phyloP scores from a whole-genome alignment of 1,140 invertebrate species.

The Daktulosphaira vitifoliae region DNA sequence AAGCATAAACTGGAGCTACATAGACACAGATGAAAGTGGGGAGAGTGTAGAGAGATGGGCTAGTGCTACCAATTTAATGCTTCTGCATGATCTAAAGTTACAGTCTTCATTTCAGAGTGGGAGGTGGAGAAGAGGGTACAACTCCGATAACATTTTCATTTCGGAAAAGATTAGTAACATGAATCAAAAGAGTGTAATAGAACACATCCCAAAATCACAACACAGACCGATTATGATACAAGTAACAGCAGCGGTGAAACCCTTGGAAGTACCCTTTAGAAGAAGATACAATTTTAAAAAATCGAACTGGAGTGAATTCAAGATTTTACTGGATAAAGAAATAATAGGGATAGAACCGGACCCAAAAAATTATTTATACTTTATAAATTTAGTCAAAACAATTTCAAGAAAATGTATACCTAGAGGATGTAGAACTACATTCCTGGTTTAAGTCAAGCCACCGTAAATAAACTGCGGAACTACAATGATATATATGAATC shows the following conservation, averaged over 20 bases:
- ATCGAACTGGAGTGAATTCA: not conserved
- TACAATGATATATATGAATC: constrained; percentile 10
- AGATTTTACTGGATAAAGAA: not conserved
- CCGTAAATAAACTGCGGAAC: not conserved
- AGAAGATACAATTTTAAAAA: constrained; percentile 5
- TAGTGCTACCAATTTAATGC: too few relatives aligned
- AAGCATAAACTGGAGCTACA: constrained; percentile 8
- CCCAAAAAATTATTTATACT: constrained; percentile 1
- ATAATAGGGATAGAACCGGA: constrained; percentile 8
- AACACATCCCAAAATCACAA: constrained; percentile 4
- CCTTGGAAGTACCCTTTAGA: not conserved
- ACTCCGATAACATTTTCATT: constrained; percentile 15
- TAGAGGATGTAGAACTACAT: constrained; percentile 20
- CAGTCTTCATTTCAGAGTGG: constrained; percentile 18
- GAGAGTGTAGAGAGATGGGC: constrained; percentile 7
- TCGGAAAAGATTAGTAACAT: constrained; percentile 5
- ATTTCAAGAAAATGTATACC: constrained; percentile 24
- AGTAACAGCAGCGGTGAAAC: not conserved
- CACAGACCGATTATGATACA: too few relatives aligned
- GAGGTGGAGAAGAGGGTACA: constrained; percentile 2
- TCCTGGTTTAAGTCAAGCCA: constrained; percentile 11
- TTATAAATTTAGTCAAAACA: too few relatives aligned
- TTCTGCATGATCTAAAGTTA: constrained; percentile 17
- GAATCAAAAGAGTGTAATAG: not conserved
- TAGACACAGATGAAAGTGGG: not conserved